A percentile compares a stretch with the other conserved stretches of the same genome.
Evolutionary conservation across 2,113 vertebrate species (phyloP).

Genomic region (Peromyscus californicus): DNA sequence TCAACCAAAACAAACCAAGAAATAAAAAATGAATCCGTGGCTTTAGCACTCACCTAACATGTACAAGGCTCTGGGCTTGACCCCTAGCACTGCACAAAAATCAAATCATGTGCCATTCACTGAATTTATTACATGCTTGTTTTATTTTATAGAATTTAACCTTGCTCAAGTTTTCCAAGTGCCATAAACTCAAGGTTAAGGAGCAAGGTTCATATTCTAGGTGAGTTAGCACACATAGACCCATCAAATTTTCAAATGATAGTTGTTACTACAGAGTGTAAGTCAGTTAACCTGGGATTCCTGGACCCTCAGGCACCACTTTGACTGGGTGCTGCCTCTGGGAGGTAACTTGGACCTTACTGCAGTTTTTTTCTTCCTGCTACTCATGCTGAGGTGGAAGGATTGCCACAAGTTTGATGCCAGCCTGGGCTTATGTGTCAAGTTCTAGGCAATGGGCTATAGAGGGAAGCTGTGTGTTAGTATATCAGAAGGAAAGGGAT

Average conservation of each 20-base stretch:
- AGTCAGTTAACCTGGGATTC: background rate
- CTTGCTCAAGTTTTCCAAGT: background rate
- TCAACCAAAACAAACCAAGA: background rate
- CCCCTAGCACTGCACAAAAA: background rate
- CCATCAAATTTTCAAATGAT: background rate
- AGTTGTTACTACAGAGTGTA: background rate
- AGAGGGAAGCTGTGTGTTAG: background rate
- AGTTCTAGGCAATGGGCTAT: background rate
- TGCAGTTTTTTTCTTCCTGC: background rate
- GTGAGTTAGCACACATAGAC: slow-evolving; percentile 1
- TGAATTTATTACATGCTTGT: slow-evolving; percentile 26
- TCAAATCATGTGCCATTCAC: background rate
- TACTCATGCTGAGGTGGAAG: background rate
- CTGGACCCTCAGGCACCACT: background rate
- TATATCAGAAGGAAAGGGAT: background rate
- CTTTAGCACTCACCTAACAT: background rate
- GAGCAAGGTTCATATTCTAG: background rate
- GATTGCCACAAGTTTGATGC: background rate
- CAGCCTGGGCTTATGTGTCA: background rate
- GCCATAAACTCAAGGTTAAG: background rate
- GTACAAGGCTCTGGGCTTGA: background rate
- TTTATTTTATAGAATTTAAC: slow-evolving; percentile 17
- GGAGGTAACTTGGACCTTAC: background rate
- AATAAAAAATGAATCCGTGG: background rate
- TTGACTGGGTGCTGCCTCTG: background rate